Evolutionary conservation across 2,113 vertebrate genomes (phyloP), one percentile per base, ranked within the genome.

Genomic region (Spea multiplicata): DNA sequence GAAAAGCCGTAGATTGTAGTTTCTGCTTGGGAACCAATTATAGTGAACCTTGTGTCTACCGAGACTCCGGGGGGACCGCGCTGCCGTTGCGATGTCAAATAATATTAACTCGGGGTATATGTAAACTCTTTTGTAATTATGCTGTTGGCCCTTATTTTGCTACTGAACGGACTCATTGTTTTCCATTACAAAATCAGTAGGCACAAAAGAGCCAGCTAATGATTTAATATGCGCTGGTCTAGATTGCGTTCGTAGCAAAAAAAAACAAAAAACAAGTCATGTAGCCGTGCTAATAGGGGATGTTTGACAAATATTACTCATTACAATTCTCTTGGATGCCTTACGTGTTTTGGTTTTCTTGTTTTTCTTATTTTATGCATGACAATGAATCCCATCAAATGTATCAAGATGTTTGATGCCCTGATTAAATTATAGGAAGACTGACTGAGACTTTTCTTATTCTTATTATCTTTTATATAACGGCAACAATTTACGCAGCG

Each of bases 11-110:
- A 88, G 92, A 87, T 78, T 93, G 93, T 94, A 90, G 91, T 91
- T 82, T 97, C 95, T 96, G 95, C 97, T 96, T 92, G 96, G 96
- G 95, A 98, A 94, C 97, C 96, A 98, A 99, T 98, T 98, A 98
- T 94, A 88, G 90, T 78, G 89, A 96, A 91, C 91, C 90, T 89
- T 87, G 86, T 90, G 88, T 97, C 84, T 90, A 73, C 87, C 0
- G 85, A 89, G 95, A 92, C 93, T 94, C 92, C 47, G 87, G 93
- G 91, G 92, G 90, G 76, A 50, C 76, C 86, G 82, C 87, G 77
- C 82, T 94, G 94, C 93, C 92, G 30, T 95, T 93, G 94, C 94
- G 82, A 91, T 95, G 91, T 91, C 92, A 92, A 85, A 87, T 82
- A 93, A 88, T 86, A 90, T 95, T 95, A 93, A 88, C 92, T 87